Evolutionary conservation across 2,888 invertebrate species (phyloP).

Genomic region (Hirtodrosophila confusa): DNA sequence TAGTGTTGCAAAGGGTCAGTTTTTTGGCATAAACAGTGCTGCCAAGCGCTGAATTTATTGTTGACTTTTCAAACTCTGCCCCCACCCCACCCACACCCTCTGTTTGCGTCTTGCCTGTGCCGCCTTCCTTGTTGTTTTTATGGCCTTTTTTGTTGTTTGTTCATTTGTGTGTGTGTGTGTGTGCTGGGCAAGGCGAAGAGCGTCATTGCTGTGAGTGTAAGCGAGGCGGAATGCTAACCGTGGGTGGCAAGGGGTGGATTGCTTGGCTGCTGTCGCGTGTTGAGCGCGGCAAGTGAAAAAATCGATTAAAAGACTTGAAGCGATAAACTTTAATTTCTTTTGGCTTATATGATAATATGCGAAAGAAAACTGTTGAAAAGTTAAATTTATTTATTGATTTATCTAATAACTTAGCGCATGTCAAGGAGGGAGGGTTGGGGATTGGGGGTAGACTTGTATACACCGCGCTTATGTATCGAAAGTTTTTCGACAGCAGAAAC

Average conservation of each 20-base stretch:
- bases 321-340: constrained; percentile 36
- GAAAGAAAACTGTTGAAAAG: too few species aligned
- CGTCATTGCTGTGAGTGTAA: constrained; percentile 14
- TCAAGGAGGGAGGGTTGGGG: not conserved
- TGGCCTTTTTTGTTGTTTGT: constrained; percentile 10
- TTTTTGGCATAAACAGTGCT: constrained; percentile 11
- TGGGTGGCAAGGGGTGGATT: constrained; percentile 6
- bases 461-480: constrained; percentile 63
- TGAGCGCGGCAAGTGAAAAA: constrained; percentile 46
- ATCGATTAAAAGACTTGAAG: constrained; percentile 58
- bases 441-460: constrained; percentile 18
- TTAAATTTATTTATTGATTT: constrained; percentile 65
- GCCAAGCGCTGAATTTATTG: constrained; percentile 25
- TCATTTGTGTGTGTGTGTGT: constrained; percentile 6
- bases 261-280: constrained; percentile 41
- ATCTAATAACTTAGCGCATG: constrained; percentile 42
- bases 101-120: constrained; percentile 16
- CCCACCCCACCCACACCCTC: not conserved
- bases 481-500: constrained; percentile 61
- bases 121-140: constrained; percentile 13
- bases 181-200: constrained; percentile 9
- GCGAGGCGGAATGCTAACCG: constrained; percentile 24
- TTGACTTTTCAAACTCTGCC: constrained; percentile 29
- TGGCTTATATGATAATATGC: constrained; percentile 8
- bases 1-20: constrained; percentile 33